Percentiles rank a stretch among this genome's conserved stretches.
Evolutionary conservation across 2,888 invertebrate species (phyloP).

Genomic region (Diloba caeruleocephala): DNA sequence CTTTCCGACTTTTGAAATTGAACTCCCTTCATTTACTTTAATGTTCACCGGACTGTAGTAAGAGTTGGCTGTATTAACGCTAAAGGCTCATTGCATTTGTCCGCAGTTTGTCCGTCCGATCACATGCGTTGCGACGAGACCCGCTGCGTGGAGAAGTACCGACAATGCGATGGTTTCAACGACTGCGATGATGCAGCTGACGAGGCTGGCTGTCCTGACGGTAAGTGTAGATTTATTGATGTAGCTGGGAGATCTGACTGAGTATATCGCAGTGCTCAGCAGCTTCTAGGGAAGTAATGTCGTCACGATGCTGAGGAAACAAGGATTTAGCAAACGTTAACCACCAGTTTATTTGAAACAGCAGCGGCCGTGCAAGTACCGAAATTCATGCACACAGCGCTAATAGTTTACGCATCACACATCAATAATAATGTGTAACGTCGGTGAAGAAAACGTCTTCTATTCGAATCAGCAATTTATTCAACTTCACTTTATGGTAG

Average conservation of each 20-base stretch:
- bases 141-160: constrained; percentile 88
- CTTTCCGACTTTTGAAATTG: too few species aligned
- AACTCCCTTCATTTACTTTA: background rate
- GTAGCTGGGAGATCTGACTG: background rate
- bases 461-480: too few species aligned
- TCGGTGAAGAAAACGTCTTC: too few species aligned
- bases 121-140: constrained; percentile 87
- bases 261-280: background rate
- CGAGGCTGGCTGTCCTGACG: constrained; percentile 88
- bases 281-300: background rate
- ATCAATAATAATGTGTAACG: too few species aligned
- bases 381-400: too few species aligned
- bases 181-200: constrained; percentile 92
- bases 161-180: constrained; percentile 88
- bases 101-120: constrained; percentile 67
- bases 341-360: too few species aligned
- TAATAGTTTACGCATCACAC: too few species aligned
- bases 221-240: constrained; percentile 55
- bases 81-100: constrained; percentile 16
- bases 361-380: too few species aligned
- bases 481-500: too few species aligned
- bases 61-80: too few species aligned
- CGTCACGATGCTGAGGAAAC: background rate
- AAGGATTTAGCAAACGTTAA: too few species aligned
- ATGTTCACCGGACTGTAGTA: background rate